A percentile compares a stretch with the other conserved stretches of the same genome.
Evolutionary conservation across 53 echinoderm and acorn worm genomes (phyloP).

Genomic region (Apostichopus leukothele): DNA sequence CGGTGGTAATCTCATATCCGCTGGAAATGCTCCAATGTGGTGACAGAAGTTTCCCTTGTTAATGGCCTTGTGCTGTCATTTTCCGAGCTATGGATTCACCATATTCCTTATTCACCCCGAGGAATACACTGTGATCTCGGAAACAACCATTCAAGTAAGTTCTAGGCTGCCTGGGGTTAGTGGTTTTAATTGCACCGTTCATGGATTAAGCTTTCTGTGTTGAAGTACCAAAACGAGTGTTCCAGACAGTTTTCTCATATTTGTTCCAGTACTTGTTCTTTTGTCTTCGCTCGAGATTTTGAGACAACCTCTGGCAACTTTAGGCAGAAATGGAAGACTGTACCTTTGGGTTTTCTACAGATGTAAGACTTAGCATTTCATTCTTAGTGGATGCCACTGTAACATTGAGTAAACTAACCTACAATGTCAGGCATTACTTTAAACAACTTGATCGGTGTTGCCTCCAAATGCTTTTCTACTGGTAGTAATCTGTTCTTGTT

Average conservation of each 20-base stretch:
- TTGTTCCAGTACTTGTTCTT: neutral
- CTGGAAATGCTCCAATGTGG: neutral
- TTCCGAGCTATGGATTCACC: neutral
- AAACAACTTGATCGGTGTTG: neutral
- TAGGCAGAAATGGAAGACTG: neutral
- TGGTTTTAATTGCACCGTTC: constrained; percentile 5
- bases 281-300: neutral
- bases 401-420: neutral
- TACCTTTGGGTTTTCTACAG: neutral
- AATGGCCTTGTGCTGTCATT: neutral
- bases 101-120: constrained; percentile 4
- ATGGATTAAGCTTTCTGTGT: constrained; percentile 20
- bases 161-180: constrained; percentile 12
- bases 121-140: constrained; percentile 32
- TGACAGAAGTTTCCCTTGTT: neutral
- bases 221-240: neutral
- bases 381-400: neutral
- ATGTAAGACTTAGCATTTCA: neutral
- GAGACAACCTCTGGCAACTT: neutral
- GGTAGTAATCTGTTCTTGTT: neutral
- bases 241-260: neutral
- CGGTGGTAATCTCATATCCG: neutral
- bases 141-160: neutral
- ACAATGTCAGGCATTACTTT: neutral
- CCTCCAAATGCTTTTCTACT: neutral